Evolutionary conservation across 2,113 vertebrate genomes (phyloP).

Genomic region (Cyrtonyx montezumae): DNA sequence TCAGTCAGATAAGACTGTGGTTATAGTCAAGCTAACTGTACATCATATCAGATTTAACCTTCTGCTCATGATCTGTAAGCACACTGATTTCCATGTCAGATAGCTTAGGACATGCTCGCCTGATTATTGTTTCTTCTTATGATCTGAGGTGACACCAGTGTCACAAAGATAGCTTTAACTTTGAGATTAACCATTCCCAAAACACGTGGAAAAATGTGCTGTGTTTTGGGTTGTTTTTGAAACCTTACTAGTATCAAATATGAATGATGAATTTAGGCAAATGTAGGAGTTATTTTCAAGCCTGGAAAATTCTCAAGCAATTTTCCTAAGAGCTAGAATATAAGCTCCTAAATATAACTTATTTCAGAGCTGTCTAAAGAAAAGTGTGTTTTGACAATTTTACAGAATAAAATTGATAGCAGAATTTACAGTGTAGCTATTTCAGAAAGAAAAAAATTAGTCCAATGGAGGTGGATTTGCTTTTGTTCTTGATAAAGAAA

Average conservation of each 20-base stretch:
- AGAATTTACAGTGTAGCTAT: not conserved
- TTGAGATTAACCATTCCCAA: not conserved
- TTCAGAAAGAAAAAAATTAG: not conserved
- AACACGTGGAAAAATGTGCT: not conserved
- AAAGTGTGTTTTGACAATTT: slow-evolving; percentile 18
- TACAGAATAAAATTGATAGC: not conserved
- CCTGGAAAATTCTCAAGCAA: not conserved
- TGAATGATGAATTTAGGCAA: not conserved
- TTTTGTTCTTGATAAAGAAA: slow-evolving; percentile 6
- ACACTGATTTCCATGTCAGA: not conserved
- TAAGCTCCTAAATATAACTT: slow-evolving; percentile 19
- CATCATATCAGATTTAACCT: not conserved
- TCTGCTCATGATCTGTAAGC: not conserved
- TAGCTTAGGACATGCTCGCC: not conserved
- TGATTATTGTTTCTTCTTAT: not conserved
- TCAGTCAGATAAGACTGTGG: not conserved
- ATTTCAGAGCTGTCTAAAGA: not conserved
- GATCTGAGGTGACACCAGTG: not conserved
- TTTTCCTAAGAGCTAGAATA: slow-evolving; percentile 10
- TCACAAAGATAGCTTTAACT: not conserved
- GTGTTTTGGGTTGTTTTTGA: not conserved
- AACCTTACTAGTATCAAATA: not conserved
- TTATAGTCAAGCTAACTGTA: not conserved
- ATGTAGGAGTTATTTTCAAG: not conserved
- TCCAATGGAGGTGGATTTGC: not conserved